Evolutionary conservation across 2,888 invertebrate species (phyloP).

Genomic region (Acronicta alni): DNA sequence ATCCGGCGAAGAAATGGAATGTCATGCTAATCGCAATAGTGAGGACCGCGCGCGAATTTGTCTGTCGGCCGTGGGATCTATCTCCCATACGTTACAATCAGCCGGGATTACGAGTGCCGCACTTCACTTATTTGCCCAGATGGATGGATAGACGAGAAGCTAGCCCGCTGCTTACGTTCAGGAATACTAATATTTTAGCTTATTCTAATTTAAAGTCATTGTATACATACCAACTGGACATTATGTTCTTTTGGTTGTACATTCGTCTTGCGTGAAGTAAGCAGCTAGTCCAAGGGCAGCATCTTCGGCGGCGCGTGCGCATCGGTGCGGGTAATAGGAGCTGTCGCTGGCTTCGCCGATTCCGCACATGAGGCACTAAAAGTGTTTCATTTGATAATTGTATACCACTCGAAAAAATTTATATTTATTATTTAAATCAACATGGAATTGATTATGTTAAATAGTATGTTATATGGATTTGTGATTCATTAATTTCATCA

Average conservation of each 20-base stretch:
- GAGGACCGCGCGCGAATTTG: slow-evolving; percentile 65
- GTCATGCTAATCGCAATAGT: slow-evolving; percentile 66
- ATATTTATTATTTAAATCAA: slow-evolving; percentile 11
- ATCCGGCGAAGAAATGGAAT: slow-evolving; percentile 80
- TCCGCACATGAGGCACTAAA: slow-evolving; percentile 53
- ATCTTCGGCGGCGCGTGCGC: slow-evolving; percentile 61
- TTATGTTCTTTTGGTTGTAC: slow-evolving; percentile 55
- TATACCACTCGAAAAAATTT: slow-evolving; percentile 32
- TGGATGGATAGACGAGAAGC: slow-evolving; percentile 16
- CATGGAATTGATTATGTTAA: slow-evolving; percentile 22
- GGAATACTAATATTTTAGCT: slow-evolving; percentile 26
- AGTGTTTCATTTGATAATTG: slow-evolving; percentile 46
- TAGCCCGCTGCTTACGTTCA: neutral
- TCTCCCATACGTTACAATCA: slow-evolving; percentile 75
- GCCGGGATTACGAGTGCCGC: slow-evolving; percentile 35
- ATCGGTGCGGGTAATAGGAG: slow-evolving; percentile 66
- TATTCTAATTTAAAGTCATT: slow-evolving; percentile 20
- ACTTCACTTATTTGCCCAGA: slow-evolving; percentile 34
- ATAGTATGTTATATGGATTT: slow-evolving; percentile 17
- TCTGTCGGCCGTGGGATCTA: slow-evolving; percentile 57
- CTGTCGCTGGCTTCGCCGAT: slow-evolving; percentile 55
- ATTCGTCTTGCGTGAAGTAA: slow-evolving; percentile 58
- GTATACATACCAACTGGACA: too few relatives aligned
- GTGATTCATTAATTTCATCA: slow-evolving; percentile 44
- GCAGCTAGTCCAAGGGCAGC: slow-evolving; percentile 71